Conservation (phyloP, 2,797 vertebrate genomes). For the Enteromius thamalakanensis region DNA sequence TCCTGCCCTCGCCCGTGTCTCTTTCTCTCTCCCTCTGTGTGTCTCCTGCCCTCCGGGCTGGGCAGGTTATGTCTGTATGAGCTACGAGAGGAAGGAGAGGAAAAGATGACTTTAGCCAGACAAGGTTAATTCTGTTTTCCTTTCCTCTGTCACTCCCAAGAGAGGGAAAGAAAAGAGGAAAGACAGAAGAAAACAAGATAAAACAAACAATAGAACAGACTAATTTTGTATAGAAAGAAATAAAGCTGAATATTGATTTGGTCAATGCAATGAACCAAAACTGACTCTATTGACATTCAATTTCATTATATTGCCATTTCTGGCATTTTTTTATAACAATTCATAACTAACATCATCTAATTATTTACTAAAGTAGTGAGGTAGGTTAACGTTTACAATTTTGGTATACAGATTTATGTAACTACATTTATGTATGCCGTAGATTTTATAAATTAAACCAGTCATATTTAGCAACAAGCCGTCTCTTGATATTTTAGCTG, state of each 20-base stretch:
- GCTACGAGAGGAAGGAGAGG: slow-evolving; percentile 64
- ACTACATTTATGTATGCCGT: not conserved
- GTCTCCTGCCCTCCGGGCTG: slow-evolving; percentile 16
- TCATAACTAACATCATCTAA: not conserved
- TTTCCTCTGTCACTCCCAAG: slow-evolving; percentile 21
- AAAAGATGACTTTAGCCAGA: slow-evolving; percentile 29
- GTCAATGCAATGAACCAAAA: not conserved
- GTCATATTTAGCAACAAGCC: not conserved
- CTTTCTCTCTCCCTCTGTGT: slow-evolving; percentile 23
- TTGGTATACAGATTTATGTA: not conserved
- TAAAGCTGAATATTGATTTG: not conserved
- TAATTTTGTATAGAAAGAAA: not conserved
- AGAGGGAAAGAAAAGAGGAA: slow-evolving; percentile 3
- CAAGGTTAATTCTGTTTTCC: slow-evolving; percentile 38
- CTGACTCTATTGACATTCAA: not conserved
- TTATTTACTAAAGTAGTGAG: not conserved
- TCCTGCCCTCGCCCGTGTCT: slow-evolving; percentile 10
- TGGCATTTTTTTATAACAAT: not conserved
- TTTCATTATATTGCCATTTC: not conserved
- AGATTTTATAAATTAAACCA: not conserved
- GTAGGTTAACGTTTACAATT: not conserved
- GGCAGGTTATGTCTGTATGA: slow-evolving; percentile 57
- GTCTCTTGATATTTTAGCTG: not conserved
- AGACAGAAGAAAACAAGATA: not conserved
- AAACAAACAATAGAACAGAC: slow-evolving; percentile 6